Percentiles rank a stretch among this genome's conserved stretches.
phyloP scores from a whole-genome alignment of 64 coral and sea anemone genomes.

The Porites australiensis region DNA sequence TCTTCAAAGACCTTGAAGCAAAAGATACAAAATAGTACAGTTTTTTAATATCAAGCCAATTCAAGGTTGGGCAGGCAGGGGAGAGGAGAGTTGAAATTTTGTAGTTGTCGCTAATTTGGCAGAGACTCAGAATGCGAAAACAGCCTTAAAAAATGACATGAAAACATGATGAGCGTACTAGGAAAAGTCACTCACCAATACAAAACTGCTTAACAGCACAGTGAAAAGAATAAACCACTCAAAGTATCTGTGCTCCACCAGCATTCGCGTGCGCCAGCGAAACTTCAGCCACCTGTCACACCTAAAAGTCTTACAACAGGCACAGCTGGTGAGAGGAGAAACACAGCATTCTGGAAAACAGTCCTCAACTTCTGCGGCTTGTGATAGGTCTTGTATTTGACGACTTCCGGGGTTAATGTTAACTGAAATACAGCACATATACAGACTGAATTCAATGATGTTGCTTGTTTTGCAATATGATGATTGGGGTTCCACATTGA shows the following conservation, averaged over 20 bases:
- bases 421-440: neutral
- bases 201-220: constrained; percentile 82
- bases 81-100: no score
- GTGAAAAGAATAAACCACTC: constrained; percentile 93
- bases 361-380: constrained; percentile 71
- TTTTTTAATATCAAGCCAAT: neutral
- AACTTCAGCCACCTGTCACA: constrained; percentile 70
- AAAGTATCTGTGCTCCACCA: constrained; percentile 88
- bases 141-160: no score
- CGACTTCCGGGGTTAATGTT: neutral
- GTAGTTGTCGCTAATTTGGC: no score
- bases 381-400: neutral
- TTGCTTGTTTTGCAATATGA: no score
- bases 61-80: neutral
- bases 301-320: neutral
- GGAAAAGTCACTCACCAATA: constrained; percentile 60
- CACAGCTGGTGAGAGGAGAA: constrained; percentile 12
- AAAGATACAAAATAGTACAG: neutral
- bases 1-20: constrained; percentile 68
- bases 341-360: constrained; percentile 80
- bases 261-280: constrained; percentile 71
- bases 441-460: neutral
- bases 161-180: no score
- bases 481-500: no score
- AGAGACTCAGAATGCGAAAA: no score